These are phyloP conservation scores for Acanthurus leucopareius DNA, from an alignment of 2,797 vertebrate genomes.

Conservation along the genomic window DNA sequence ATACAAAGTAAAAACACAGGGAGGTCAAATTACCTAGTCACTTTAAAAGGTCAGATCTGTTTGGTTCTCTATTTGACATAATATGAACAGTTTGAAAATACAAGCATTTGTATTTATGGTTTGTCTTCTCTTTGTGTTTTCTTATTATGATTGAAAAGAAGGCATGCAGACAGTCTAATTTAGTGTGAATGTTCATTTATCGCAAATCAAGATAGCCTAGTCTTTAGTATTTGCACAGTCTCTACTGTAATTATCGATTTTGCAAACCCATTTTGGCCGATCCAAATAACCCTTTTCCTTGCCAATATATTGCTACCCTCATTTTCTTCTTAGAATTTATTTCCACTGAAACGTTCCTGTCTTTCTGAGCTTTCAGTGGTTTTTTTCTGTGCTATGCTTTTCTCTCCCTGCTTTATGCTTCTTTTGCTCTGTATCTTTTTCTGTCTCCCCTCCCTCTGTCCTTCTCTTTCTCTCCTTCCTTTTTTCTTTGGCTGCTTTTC, in stretches of 20 bases:
- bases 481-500: constrained; percentile 84
- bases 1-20: constrained; percentile 37
- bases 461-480: constrained; percentile 74
- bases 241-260: constrained; percentile 51
- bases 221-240: constrained; percentile 49
- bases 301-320: constrained; percentile 50
- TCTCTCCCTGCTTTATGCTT: constrained; percentile 74
- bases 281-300: constrained; percentile 57
- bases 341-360: constrained; percentile 76
- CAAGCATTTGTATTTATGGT: constrained; percentile 19
- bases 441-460: constrained; percentile 75
- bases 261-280: constrained; percentile 46
- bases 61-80: constrained; percentile 34
- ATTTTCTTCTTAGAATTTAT: constrained; percentile 73
- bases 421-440: constrained; percentile 80
- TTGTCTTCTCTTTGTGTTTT: constrained; percentile 34
- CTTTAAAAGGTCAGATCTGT: constrained; percentile 53
- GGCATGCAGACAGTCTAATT: constrained; percentile 33
- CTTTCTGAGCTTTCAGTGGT: constrained; percentile 67
- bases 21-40: constrained; percentile 53
- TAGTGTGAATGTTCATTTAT: constrained; percentile 47
- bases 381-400: constrained; percentile 65
- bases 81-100: constrained; percentile 27
- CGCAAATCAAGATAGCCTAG: constrained; percentile 31
- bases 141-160: constrained; percentile 31